phyloP scores from a whole-genome alignment of 2,888 invertebrate genomes.

The Peribatodes rhomboidaria region DNA sequence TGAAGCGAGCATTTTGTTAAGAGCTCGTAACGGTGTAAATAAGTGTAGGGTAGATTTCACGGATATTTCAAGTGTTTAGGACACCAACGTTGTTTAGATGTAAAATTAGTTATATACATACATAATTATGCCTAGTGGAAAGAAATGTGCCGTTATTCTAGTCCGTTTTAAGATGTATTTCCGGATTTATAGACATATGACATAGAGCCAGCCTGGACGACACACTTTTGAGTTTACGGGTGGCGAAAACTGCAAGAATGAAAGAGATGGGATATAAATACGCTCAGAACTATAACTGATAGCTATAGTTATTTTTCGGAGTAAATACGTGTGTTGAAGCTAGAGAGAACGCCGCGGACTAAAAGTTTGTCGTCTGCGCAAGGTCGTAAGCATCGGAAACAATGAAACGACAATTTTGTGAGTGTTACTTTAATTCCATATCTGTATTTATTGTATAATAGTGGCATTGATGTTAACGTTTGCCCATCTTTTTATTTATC shows the following conservation, averaged over 20 bases:
- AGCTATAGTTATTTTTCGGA: too few species aligned
- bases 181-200: constrained; percentile 22
- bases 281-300: too few species aligned
- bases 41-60: constrained; percentile 30
- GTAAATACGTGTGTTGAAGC: background rate
- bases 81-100: constrained; percentile 25
- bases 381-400: constrained; percentile 2
- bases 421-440: constrained; percentile 23
- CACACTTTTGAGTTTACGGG: background rate
- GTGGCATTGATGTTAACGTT: constrained; percentile 30
- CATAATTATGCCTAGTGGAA: constrained; percentile 27
- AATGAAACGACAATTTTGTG: constrained; percentile 19
- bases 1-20: constrained; percentile 31
- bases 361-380: constrained; percentile 4
- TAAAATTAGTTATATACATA: constrained; percentile 12
- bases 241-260: too few species aligned
- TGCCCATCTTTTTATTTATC: constrained; percentile 27
- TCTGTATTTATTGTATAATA: constrained; percentile 35
- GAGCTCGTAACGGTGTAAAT: constrained; percentile 28
- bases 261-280: too few species aligned
- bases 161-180: constrained; percentile 49
- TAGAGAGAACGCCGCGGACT: background rate
- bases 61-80: constrained; percentile 20
- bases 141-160: constrained; percentile 58
- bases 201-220: background rate